phyloP scores from a whole-genome alignment of 2,113 vertebrate species.

The Anolis sagrei region DNA sequence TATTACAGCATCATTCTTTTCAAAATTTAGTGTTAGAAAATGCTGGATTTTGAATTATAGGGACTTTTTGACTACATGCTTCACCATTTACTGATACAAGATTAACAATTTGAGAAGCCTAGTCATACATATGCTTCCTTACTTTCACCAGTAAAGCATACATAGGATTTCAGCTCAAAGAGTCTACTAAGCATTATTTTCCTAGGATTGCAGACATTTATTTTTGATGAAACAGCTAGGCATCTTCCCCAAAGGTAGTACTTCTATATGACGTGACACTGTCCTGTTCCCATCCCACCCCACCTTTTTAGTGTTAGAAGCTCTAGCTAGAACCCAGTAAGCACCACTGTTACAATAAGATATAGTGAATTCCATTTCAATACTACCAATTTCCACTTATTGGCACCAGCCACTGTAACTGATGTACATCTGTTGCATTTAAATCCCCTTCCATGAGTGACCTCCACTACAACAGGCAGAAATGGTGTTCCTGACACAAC shows the following conservation, averaged over 20 bases:
- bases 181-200: not conserved
- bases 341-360: not conserved
- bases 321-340: too few species aligned
- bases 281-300: too few species aligned
- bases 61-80: not conserved
- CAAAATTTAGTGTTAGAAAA: constrained; percentile 17
- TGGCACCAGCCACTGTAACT: not conserved
- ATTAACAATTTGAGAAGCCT: not conserved
- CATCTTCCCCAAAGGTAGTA: not conserved
- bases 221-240: not conserved
- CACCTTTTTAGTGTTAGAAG: too few species aligned
- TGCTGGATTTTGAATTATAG: constrained; percentile 19
- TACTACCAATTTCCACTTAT: not conserved
- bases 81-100: not conserved
- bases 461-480: too few species aligned
- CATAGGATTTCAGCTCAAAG: not conserved
- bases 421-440: too few species aligned
- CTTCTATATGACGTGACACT: too few species aligned
- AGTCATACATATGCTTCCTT: not conserved
- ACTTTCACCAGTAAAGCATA: not conserved
- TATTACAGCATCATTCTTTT: not conserved
- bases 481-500: too few species aligned
- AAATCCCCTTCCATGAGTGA: too few species aligned
- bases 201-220: not conserved
- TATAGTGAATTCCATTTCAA: not conserved